A percentile compares a stretch with the other conserved stretches of the same genome.
These are phyloP conservation scores for Drosophila nigricruria DNA, from an alignment of 2,888 invertebrate genomes.

Conservation along the genomic window DNA sequence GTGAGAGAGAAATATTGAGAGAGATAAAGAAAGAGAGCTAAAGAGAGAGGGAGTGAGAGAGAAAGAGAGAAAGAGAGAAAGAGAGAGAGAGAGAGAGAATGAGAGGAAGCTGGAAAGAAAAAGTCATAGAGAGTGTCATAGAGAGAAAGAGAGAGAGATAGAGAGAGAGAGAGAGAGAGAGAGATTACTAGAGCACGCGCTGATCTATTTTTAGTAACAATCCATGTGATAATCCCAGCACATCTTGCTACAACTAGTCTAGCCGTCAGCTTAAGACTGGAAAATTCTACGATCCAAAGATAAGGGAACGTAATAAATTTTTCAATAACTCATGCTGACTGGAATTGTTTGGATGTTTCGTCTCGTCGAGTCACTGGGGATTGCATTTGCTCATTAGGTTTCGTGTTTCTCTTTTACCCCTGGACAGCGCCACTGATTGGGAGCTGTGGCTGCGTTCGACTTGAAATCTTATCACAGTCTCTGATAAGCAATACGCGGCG, in stretches of 20 bases:
- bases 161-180: neutral
- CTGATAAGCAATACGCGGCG: slow-evolving; percentile 40
- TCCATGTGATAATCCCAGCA: neutral
- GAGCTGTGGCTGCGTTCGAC: slow-evolving; percentile 15
- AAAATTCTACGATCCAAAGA: neutral
- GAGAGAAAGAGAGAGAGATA: neutral
- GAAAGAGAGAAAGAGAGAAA: neutral
- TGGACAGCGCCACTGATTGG: slow-evolving; percentile 23
- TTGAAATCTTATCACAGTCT: slow-evolving; percentile 50
- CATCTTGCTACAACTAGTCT: neutral
- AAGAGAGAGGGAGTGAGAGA: neutral
- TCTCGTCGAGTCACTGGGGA: slow-evolving; percentile 33
- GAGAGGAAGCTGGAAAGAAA: neutral
- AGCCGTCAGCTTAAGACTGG: neutral
- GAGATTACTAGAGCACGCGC: neutral
- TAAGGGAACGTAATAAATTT: neutral
- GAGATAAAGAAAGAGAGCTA: neutral
- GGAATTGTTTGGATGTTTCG: neutral
- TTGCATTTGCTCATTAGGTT: slow-evolving; percentile 17
- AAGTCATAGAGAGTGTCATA: neutral
- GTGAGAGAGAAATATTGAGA: neutral
- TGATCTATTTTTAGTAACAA: neutral
- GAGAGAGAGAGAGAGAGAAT: neutral
- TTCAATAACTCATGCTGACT: slow-evolving; percentile 2
- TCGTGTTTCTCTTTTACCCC: neutral